Evolutionary conservation across 2,797 vertebrate genomes (phyloP), one percentile per base, ranked within the genome.

Genomic region (Nyctibius grandis): DNA sequence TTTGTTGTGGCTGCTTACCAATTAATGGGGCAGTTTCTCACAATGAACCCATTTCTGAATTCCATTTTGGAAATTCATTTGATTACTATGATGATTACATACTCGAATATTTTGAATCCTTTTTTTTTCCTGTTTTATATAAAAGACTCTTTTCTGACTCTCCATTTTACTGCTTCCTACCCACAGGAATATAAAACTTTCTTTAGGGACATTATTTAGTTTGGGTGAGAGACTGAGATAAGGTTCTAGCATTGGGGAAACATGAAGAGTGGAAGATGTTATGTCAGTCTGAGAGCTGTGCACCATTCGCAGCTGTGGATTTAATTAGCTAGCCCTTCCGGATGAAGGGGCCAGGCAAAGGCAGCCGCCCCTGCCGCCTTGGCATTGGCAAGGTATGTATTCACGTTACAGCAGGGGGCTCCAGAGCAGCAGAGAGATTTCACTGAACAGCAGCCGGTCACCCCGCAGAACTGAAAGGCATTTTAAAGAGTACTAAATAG

Each of bases 381-480:
- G 86, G 57, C 23, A 5, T 22, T 3, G 0, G 13, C 44, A 45
- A 26, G 29, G 28, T 47, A 6, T 17, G 44, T 72, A 6, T 17
- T 36, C 59, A 33, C 8, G 2, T 75, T 69, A 85, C 36, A 2
- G 72, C 33, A 40, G 56, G 15, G 84, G 47, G 28, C 90, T 90
- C 48, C 88, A 38, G 76, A 53, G 69, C 69, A 70, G 61, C 28
- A 16, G 61, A 56, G 47, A 57, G 60, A 68, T 53, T 40, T 31
- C 31, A 17, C 21, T 4, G 13, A 19, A 6, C 48, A 44, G 69
- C 42, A 63, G 59, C 34, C 7, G 13, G 18, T 40, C 60, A 63
- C 29, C 28, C 38, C 0, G 0, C 45, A 33, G n/a, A 18, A 17
- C 54, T 59, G n/a, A 60, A 64, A 69, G 68, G 26, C 21, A 0